phyloP scores from a whole-genome alignment of 2,113 vertebrate species.

The Lycocorax pyrrhopterus region DNA sequence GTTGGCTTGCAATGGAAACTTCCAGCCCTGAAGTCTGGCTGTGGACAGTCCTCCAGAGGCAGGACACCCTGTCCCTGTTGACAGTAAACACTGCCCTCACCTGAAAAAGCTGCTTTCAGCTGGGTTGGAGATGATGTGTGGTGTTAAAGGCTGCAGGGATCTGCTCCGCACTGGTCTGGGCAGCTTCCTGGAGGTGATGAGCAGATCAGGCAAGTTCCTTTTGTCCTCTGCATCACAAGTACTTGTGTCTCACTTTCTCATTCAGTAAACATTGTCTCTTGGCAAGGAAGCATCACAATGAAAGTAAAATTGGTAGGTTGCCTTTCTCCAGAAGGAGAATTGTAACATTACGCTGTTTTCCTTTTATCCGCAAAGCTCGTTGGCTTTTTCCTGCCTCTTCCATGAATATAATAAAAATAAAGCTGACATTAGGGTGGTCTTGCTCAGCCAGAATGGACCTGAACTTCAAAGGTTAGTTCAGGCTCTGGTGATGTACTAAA shows the following conservation, averaged over 20 bases:
- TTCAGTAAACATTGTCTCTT: conserved; percentile 33
- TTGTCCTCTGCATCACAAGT: not conserved
- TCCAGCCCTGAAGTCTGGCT: not conserved
- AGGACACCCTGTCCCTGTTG: conserved; percentile 41
- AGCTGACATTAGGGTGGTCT: not conserved
- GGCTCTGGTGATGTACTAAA: not conserved
- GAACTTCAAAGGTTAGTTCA: not conserved
- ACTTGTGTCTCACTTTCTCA: conserved; percentile 18
- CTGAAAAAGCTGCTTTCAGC: conserved; percentile 9
- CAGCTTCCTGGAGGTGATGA: not conserved
- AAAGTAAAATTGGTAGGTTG: conserved; percentile 7
- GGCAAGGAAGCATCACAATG: conserved; percentile 13
- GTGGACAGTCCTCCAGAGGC: not conserved
- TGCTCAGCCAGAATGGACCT: not conserved
- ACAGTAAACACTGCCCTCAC: conserved; percentile 48
- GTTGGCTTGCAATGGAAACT: not conserved
- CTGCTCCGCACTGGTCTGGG: not conserved
- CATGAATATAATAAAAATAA: not conserved
- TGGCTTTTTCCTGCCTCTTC: not conserved
- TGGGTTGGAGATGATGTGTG: not conserved
- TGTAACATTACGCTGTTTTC: not conserved
- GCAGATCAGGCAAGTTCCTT: conserved; percentile 18
- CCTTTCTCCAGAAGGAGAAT: not conserved
- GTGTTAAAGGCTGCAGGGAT: not conserved
- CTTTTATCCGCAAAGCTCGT: not conserved